phyloP scores from a whole-genome alignment of 2,888 invertebrate species.

The Pseudococcus viburni region DNA sequence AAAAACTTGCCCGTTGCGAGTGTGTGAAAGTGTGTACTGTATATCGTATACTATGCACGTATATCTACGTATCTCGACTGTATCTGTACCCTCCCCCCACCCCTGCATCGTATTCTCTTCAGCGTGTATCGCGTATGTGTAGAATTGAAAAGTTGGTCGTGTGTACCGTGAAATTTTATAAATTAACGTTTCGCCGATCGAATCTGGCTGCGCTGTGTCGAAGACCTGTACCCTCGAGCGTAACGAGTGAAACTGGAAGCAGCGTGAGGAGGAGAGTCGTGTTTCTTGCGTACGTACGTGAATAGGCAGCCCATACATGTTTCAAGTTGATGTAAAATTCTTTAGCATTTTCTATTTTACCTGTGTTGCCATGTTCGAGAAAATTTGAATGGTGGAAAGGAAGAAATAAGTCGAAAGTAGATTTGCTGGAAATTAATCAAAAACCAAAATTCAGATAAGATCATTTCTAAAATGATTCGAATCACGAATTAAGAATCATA shows the following conservation, averaged over 20 bases:
- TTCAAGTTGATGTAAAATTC: too few species aligned
- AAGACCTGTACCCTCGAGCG: not conserved
- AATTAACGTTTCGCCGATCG: conserved; percentile 22
- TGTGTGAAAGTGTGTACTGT: not conserved
- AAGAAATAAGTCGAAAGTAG: too few species aligned
- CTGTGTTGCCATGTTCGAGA: too few species aligned
- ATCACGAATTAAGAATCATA: too few species aligned
- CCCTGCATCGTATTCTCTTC: not conserved
- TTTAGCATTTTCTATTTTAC: too few species aligned
- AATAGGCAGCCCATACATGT: too few species aligned
- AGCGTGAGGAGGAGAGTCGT: not conserved
- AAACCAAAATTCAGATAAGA: too few species aligned
- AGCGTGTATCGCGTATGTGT: conserved; percentile 12
- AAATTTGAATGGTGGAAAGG: too few species aligned
- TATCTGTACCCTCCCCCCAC: not conserved
- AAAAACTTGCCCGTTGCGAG: not conserved
- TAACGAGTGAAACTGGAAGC: not conserved
- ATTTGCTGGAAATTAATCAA: too few species aligned
- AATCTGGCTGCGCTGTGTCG: not conserved
- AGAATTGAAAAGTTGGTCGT: conserved; percentile 13
- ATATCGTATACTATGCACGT: not conserved
- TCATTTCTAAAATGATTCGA: too few species aligned
- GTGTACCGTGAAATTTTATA: conserved; percentile 31
- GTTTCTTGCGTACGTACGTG: not conserved
- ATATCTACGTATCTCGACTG: not conserved